Conservation (phyloP, 2,113 vertebrate species). For the Natator depressus region DNA sequence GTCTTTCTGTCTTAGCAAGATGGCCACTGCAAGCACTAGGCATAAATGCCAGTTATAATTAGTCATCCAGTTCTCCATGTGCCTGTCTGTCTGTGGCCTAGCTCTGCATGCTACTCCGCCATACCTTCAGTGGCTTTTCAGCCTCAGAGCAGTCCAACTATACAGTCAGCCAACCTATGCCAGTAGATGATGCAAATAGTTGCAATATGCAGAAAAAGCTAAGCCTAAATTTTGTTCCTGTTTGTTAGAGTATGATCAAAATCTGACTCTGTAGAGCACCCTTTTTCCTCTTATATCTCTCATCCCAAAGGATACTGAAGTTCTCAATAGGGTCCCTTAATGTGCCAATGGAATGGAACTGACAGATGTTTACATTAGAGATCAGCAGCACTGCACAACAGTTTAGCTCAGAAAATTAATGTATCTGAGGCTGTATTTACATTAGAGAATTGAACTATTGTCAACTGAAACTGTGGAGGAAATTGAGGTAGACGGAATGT, state of each 20-base stretch:
- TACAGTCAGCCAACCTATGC: background rate
- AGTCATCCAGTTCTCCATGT: accelerated
- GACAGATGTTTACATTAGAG: accelerated
- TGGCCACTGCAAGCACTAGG: background rate
- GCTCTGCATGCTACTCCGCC: background rate
- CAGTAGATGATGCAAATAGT: accelerated
- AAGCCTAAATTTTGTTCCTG: background rate
- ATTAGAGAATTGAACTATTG: background rate
- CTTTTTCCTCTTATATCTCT: background rate
- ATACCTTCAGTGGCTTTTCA: accelerated
- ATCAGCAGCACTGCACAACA: background rate
- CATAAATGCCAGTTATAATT: background rate
- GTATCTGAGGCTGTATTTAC: background rate
- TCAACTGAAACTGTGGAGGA: background rate
- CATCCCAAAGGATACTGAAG: background rate
- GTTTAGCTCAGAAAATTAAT: background rate
- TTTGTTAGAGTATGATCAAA: background rate
- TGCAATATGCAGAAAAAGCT: background rate
- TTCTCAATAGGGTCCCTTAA: background rate
- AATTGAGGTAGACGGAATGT: background rate
- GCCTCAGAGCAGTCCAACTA: accelerated
- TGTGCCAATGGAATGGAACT: too few relatives aligned
- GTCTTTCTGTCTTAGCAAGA: background rate
- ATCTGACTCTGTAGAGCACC: background rate
- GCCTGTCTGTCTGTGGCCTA: accelerated